phyloP scores from a whole-genome alignment of 2,113 vertebrate genomes.

The Atrichornis clamosus region DNA sequence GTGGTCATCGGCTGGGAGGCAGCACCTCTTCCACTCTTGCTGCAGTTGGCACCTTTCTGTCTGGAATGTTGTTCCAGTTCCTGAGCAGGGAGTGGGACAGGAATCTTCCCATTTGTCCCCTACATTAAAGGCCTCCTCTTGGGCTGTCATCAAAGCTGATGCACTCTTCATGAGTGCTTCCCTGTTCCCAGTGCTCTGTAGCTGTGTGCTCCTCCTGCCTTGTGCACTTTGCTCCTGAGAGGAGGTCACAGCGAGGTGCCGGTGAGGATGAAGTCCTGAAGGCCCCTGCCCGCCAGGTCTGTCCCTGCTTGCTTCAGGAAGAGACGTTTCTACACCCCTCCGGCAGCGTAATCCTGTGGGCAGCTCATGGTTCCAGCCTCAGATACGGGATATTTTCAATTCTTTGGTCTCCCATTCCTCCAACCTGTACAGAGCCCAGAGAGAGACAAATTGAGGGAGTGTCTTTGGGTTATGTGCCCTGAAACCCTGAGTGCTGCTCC shows the following conservation, averaged over 20 bases:
- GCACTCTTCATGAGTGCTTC: background rate
- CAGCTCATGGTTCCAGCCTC: background rate
- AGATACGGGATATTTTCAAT: background rate
- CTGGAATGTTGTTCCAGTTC: background rate
- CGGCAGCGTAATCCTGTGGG: background rate
- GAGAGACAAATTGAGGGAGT: background rate
- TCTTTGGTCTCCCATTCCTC: background rate
- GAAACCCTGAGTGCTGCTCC: background rate
- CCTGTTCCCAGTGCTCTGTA: background rate
- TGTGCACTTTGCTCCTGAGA: too few relatives aligned
- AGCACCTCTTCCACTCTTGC: background rate
- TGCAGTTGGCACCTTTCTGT: background rate
- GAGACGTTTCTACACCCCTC: rapidly evolving
- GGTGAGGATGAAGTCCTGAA: background rate
- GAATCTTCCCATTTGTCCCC: background rate
- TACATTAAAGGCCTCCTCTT: rapidly evolving
- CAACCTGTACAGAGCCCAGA: background rate
- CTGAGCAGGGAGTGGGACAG: background rate
- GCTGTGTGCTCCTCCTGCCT: background rate
- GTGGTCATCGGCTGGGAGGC: background rate
- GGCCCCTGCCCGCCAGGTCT: background rate
- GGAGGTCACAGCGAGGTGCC: background rate
- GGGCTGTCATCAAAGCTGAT: background rate
- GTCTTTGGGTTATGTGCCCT: background rate
- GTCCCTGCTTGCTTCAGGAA: background rate